Evolutionary conservation across 2,797 vertebrate genomes (phyloP), one percentile per base, ranked within the genome.

Genomic region (Girardinus metallicus): DNA sequence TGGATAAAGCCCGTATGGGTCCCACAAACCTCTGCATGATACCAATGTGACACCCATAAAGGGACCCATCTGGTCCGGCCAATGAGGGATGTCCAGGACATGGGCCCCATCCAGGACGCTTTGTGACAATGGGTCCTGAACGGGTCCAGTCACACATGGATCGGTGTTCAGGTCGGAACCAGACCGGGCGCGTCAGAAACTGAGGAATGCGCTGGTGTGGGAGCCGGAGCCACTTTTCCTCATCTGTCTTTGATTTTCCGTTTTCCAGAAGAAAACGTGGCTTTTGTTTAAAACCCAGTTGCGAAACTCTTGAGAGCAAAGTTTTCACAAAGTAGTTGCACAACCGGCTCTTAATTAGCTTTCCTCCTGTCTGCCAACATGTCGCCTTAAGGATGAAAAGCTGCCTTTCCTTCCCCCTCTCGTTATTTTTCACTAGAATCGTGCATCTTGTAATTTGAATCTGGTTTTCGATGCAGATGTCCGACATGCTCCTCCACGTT

Each of bases 211-310:
- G 71, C 8, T 51, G 57, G 43, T 47, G 60, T 57, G 76, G 29
- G 49, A 85, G 55, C 57, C 43, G 21, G 64, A 66, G 57, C 51
- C 36, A 73, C 53, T 46, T 75, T 23, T 10, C 60, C 18, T 72
- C 62, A 64, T 77, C 47, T 76, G 49, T 60, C n/a, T 73, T 66
- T 51, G 10, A 6, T 74, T 76, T 74, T 4, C 29, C 0, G 0
- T 64, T 41, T 29, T 44, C n/a, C 8, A 11, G 26, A 3, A 31
- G 1, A 77, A 55, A 73, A 76, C 1, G n/a, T 46, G 26, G 29
- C 9, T 26, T 36, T 74, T 21, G 46, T 47, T 75, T 39, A n/a
- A 73, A 73, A 43, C 18, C 53, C n/a, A 18, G 47, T 74, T 68
- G 55, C 23, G 44, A 79, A 74, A 74, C 29, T 21, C 57, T 43